Conservation (phyloP, 2,797 vertebrate species). For the Gambelia wislizenii region DNA sequence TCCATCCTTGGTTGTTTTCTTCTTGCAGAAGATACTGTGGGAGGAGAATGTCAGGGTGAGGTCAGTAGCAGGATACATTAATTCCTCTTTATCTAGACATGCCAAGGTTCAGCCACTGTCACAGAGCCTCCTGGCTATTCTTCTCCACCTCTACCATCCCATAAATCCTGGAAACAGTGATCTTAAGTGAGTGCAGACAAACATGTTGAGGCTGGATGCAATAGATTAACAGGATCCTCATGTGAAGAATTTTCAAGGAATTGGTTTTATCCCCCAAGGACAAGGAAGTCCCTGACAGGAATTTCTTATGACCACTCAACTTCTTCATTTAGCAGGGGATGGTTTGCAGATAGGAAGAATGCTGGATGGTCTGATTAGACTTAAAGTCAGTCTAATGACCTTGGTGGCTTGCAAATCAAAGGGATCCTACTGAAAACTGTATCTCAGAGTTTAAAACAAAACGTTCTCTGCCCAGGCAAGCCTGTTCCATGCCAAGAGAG, state of each 20-base stretch:
- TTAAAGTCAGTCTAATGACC: not conserved
- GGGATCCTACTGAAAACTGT: not conserved
- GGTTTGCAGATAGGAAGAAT: not conserved
- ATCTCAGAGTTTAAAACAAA: not conserved
- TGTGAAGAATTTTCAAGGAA: not conserved
- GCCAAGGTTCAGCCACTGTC: conserved; percentile 5
- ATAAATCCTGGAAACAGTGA: conserved; percentile 12
- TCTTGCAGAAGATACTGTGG: not conserved
- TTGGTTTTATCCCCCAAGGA: not conserved
- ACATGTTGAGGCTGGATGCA: not conserved
- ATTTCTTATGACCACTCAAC: not conserved
- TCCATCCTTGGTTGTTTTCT: not conserved
- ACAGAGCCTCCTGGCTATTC: not conserved
- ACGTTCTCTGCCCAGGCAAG: not conserved
- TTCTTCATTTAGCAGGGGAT: not conserved
- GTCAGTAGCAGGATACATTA: not conserved
- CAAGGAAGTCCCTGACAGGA: not conserved
- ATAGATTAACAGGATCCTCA: not conserved
- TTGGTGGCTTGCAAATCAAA: not conserved
- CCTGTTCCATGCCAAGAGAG: not conserved
- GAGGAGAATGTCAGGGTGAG: not conserved
- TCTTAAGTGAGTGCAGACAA: not conserved
- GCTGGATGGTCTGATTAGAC: not conserved
- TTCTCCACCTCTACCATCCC: not conserved
- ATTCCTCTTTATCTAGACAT: not conserved